A percentile compares a stretch with the other conserved stretches of the same genome.
Conservation (phyloP, 2,113 vertebrate genomes). For the Burhinus oedicnemus region DNA sequence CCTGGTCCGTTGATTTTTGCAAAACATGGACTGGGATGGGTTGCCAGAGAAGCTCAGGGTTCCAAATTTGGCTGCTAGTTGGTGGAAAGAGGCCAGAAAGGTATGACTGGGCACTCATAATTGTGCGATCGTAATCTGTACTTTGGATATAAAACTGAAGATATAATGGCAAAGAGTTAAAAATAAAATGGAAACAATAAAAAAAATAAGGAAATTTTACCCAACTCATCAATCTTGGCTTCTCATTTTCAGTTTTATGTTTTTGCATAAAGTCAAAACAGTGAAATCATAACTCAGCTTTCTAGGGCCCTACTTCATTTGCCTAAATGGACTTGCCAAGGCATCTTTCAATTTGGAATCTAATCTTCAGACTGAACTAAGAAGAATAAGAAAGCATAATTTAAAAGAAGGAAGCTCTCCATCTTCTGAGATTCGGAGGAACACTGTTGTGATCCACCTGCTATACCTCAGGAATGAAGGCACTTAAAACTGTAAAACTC, state of each 20-base stretch:
- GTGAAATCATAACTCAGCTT: neutral
- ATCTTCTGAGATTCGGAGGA: neutral
- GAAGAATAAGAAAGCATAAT: neutral
- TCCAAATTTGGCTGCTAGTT: slow-evolving; percentile 73
- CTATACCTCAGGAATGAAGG: neutral
- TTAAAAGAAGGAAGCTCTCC: neutral
- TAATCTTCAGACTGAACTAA: neutral
- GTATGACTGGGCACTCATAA: slow-evolving; percentile 89
- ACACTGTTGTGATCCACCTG: neutral
- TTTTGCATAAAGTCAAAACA: neutral
- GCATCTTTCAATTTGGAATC: neutral
- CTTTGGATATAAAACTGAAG: slow-evolving; percentile 87
- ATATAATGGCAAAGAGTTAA: slow-evolving; percentile 1
- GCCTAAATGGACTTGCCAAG: neutral
- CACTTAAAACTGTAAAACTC: neutral
- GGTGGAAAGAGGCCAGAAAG: slow-evolving; percentile 89
- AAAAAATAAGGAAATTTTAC: neutral
- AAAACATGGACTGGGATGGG: slow-evolving; percentile 89
- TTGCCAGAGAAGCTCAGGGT: slow-evolving; percentile 81
- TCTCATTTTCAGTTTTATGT: neutral
- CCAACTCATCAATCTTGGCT: neutral
- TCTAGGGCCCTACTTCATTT: neutral
- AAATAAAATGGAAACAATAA: neutral
- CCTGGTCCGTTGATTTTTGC: slow-evolving; percentile 79
- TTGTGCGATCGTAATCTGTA: slow-evolving; percentile 89